Percentiles rank a stretch among this genome's conserved stretches.
phyloP scores from a whole-genome alignment of 2,888 invertebrate genomes.

The Abscondita cerata region DNA sequence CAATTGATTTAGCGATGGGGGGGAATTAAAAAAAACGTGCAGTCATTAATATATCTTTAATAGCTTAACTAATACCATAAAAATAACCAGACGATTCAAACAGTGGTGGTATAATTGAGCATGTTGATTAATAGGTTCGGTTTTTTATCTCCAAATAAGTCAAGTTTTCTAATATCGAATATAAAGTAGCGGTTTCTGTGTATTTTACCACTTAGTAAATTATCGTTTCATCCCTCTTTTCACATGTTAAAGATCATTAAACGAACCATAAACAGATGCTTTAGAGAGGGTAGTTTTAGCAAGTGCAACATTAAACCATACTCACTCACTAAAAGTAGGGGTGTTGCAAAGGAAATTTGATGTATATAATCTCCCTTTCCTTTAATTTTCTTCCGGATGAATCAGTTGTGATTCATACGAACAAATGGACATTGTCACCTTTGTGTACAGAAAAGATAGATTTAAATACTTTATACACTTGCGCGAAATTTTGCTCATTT shows the following conservation, averaged over 20 bases:
- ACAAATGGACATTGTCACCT: constrained; percentile 16
- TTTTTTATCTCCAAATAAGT: no score
- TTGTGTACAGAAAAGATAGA: background rate
- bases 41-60: no score
- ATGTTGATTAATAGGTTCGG: no score
- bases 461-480: background rate
- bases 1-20: no score
- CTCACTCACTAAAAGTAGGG: constrained; percentile 20
- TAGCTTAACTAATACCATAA: no score
- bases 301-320: constrained; percentile 26
- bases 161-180: background rate
- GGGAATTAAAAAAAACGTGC: no score
- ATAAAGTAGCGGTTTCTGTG: background rate
- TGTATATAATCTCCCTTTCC: constrained; percentile 25
- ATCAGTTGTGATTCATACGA: constrained; percentile 26
- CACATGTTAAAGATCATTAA: constrained; percentile 24
- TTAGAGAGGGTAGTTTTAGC: constrained; percentile 17
- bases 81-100: no score
- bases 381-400: constrained; percentile 20
- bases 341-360: constrained; percentile 22
- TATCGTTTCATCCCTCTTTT: constrained; percentile 5
- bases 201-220: constrained; percentile 7
- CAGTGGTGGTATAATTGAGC: no score
- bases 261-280: constrained; percentile 31
- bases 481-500: background rate